These are phyloP conservation scores for Ptychochromis oligacanthus DNA, from an alignment of 2,113 vertebrate species.

Conservation along the genomic window DNA sequence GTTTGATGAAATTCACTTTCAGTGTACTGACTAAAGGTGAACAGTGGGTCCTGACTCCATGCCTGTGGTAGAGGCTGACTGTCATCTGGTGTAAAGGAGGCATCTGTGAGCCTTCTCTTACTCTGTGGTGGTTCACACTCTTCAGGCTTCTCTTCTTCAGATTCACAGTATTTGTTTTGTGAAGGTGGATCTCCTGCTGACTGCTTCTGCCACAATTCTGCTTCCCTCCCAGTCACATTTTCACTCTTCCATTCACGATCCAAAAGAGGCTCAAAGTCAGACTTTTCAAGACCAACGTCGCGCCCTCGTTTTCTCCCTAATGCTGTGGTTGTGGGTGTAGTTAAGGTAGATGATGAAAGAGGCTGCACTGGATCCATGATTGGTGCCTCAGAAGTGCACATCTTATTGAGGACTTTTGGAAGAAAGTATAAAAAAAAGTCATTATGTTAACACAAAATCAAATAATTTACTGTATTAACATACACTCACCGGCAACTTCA, in stretches of 20 bases:
- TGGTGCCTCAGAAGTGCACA: conserved; percentile 38
- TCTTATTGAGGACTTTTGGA: conserved; percentile 59
- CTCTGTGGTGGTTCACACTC: conserved; percentile 46
- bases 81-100: not conserved
- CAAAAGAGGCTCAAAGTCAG: not conserved
- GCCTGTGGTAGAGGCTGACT: conserved; percentile 26
- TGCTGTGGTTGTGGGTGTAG: not conserved
- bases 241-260: not conserved
- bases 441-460: conserved; percentile 6
- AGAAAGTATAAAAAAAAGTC: not conserved
- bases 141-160: conserved; percentile 30
- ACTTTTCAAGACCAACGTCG: not conserved
- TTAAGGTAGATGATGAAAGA: not conserved
- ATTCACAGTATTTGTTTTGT: conserved; percentile 12
- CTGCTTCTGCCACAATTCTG: conserved; percentile 2
- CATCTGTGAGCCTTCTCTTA: conserved; percentile 44
- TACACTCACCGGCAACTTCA: not conserved
- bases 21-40: conserved; percentile 34
- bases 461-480: not conserved
- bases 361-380: conserved; percentile 1
- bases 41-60: conserved; percentile 51
- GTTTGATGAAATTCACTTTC: conserved; percentile 7
- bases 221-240: conserved; percentile 10
- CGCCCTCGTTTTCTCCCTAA: conserved; percentile 56
- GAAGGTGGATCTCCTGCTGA: not conserved